phyloP scores from a whole-genome alignment of 2,888 invertebrate species.

The Ischnus inquisitorius region DNA sequence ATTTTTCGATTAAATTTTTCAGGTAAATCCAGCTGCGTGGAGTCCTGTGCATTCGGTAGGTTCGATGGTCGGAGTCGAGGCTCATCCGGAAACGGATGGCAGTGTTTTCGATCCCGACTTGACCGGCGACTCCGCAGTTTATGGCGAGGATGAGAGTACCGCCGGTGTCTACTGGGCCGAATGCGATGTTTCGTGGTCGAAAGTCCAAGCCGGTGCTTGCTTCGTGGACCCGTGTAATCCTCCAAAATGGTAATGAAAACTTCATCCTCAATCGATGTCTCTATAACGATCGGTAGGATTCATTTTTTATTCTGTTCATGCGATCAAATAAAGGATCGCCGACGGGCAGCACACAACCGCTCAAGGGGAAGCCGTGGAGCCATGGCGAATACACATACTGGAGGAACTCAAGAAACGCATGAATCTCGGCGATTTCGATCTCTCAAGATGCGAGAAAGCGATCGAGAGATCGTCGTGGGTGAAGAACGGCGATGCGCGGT shows the following conservation, averaged over 20 bases:
- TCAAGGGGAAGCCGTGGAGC: slow-evolving; percentile 89
- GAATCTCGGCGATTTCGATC: slow-evolving; percentile 86
- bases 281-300: slow-evolving; percentile 49
- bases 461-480: slow-evolving; percentile 94
- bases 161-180: slow-evolving; percentile 92
- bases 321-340: slow-evolving; percentile 78
- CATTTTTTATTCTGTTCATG: slow-evolving; percentile 19
- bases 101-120: slow-evolving; percentile 92
- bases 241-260: slow-evolving; percentile 90
- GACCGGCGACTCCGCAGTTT: slow-evolving; percentile 91
- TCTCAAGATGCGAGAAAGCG: slow-evolving; percentile 90
- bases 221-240: slow-evolving; percentile 90
- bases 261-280: neutral
- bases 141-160: slow-evolving; percentile 92
- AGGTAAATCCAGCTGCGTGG: slow-evolving; percentile 92
- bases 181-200: slow-evolving; percentile 93
- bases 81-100: slow-evolving; percentile 94
- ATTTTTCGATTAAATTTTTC: slow-evolving; percentile 24
- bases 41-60: slow-evolving; percentile 95
- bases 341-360: slow-evolving; percentile 87
- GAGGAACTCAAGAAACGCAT: slow-evolving; percentile 89
- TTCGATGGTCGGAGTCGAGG: slow-evolving; percentile 93
- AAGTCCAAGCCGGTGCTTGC: slow-evolving; percentile 93
- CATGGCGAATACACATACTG: slow-evolving; percentile 92
- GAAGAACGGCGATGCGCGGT: slow-evolving; percentile 92